Evolutionary conservation across 1,140 invertebrate species (phyloP).

Genomic region (Calycopis cecrops): DNA sequence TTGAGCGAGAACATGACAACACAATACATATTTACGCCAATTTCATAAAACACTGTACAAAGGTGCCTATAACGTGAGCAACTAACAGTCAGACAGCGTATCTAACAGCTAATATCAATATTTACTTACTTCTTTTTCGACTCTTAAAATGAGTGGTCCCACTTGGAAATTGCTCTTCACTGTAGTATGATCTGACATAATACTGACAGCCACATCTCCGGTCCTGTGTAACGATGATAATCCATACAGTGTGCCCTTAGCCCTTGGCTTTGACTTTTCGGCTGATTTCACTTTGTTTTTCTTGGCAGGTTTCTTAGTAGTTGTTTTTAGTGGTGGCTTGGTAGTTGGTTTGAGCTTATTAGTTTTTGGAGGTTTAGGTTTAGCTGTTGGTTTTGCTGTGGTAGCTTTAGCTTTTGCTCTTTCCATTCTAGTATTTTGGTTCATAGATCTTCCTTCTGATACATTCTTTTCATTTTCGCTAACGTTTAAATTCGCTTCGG

Average conservation of each 20-base stretch:
- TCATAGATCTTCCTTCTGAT: constrained; percentile 44
- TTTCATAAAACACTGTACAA: too few species aligned
- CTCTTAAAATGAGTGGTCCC: constrained; percentile 85
- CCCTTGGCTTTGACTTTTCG: constrained; percentile 77
- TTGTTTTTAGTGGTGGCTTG: constrained; percentile 50
- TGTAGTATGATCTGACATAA: constrained; percentile 85
- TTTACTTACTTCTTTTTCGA: constrained; percentile 83
- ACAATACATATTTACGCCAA: too few species aligned
- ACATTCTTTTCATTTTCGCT: constrained; percentile 39
- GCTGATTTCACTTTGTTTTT: constrained; percentile 71
- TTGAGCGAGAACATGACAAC: not conserved
- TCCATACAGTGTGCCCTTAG: constrained; percentile 86
- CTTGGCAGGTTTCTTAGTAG: constrained; percentile 54
- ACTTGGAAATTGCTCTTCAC: constrained; percentile 87
- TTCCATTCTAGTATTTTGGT: constrained; percentile 44
- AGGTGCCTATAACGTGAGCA: too few species aligned
- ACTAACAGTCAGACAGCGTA: too few species aligned
- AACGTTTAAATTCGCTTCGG: constrained; percentile 23
- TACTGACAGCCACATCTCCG: constrained; percentile 86
- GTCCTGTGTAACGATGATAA: constrained; percentile 83
- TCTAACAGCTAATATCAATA: not conserved
- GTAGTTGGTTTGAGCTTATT: constrained; percentile 45
- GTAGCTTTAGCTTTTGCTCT: constrained; percentile 46
- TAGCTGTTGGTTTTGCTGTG: constrained; percentile 29
- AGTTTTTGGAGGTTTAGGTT: constrained; percentile 33